These are phyloP conservation scores for Eristalis arbustorum DNA, from an alignment of 2,888 invertebrate genomes.

Conservation along the genomic window DNA sequence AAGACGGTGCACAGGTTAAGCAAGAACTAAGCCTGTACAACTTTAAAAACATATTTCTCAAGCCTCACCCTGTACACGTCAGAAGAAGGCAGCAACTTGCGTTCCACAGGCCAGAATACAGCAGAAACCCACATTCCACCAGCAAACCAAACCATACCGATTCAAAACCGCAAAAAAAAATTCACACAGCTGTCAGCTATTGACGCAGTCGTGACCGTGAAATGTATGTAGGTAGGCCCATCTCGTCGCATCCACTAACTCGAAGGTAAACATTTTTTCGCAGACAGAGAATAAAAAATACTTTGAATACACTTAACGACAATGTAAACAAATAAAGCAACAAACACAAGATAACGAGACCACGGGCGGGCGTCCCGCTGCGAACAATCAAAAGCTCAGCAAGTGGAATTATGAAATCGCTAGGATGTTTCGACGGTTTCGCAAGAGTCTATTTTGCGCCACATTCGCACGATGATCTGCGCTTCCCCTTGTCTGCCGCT, in stretches of 20 bases:
- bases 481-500: neutral
- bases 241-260: neutral
- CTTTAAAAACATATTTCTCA: no score
- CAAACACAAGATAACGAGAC: slow-evolving; percentile 4
- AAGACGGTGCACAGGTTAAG: no score
- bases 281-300: neutral
- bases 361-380: slow-evolving; percentile 5
- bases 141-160: no score
- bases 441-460: slow-evolving; percentile 47
- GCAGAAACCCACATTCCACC: no score
- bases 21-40: no score
- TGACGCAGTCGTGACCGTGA: neutral
- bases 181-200: neutral
- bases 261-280: neutral
- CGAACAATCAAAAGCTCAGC: slow-evolving; percentile 29
- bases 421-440: slow-evolving; percentile 42
- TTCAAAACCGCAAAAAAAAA: neutral
- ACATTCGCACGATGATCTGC: neutral
- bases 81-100: no score
- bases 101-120: no score
- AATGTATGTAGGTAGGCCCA: neutral
- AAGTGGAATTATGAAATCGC: slow-evolving; percentile 34
- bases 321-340: slow-evolving; percentile 28
- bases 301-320: slow-evolving; percentile 1
- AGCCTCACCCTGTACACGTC: no score